Percentiles rank a stretch among this genome's conserved stretches.
Evolutionary conservation across 37 sponge, comb jelly and placozoan species (phyloP).

Genomic region (Oopsacas minuta): DNA sequence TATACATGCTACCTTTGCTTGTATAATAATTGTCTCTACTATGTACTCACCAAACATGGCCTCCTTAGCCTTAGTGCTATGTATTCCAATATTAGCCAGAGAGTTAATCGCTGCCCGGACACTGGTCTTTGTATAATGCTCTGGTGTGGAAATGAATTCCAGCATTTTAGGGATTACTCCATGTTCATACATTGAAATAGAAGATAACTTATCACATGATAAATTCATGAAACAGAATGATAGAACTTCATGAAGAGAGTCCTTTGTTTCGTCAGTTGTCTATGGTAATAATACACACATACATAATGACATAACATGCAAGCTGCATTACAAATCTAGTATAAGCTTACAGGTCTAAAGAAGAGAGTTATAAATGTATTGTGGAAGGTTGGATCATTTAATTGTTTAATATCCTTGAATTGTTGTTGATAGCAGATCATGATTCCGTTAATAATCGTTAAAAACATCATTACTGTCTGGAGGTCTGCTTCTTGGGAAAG

Average conservation of each 20-base stretch:
- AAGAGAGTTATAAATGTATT: neutral
- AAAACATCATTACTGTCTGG: neutral
- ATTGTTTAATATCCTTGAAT: neutral
- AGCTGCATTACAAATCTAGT: neutral
- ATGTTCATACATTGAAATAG: neutral
- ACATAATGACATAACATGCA: neutral
- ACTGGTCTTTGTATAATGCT: neutral
- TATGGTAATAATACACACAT: neutral
- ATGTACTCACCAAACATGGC: neutral
- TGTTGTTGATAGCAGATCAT: neutral
- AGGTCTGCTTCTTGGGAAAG: neutral
- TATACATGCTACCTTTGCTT: too few species aligned
- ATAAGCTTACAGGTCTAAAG: constrained; percentile 3
- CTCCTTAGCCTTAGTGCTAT: neutral
- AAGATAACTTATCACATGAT: neutral
- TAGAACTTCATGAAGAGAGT: neutral
- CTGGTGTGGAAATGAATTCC: neutral
- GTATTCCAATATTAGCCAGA: neutral
- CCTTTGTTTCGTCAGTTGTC: neutral
- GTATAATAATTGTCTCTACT: neutral
- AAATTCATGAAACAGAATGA: neutral
- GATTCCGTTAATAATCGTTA: neutral
- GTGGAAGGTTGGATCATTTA: neutral
- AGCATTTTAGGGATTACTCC: neutral
- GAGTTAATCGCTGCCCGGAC: neutral